Evolutionary conservation across 2,797 vertebrate genomes (phyloP).

Genomic region (Gorsachius magnificus): DNA sequence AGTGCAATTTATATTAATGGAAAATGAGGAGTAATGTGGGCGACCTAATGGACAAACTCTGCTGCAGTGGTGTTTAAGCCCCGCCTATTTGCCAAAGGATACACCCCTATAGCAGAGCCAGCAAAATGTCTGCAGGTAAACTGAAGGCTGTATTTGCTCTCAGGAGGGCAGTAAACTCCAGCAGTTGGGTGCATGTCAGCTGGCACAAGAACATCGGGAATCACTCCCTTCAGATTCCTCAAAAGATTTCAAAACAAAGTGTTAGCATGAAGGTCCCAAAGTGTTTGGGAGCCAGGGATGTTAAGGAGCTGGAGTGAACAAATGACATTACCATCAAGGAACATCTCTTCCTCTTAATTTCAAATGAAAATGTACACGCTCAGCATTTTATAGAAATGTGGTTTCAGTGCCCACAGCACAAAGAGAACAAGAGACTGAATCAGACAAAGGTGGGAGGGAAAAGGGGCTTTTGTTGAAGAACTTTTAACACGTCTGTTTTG

Average conservation of each 20-base stretch:
- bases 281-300: neutral
- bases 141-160: neutral
- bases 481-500: neutral
- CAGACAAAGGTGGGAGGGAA: neutral
- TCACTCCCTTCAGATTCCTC: neutral
- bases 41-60: neutral
- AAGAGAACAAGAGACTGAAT: neutral
- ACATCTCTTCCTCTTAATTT: neutral
- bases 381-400: neutral
- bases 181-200: neutral
- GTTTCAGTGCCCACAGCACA: neutral
- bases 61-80: neutral
- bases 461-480: neutral
- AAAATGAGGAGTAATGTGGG: neutral
- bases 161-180: neutral
- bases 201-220: neutral
- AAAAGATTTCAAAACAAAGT: neutral
- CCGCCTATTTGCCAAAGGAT: neutral
- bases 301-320: neutral
- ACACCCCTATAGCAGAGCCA: neutral
- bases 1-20: neutral
- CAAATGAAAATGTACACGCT: neutral
- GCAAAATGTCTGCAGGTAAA: neutral
- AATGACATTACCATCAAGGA: neutral
- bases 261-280: neutral